Evolutionary conservation across 1,140 invertebrate species (phyloP).

Genomic region (Zaprionus davidi): DNA sequence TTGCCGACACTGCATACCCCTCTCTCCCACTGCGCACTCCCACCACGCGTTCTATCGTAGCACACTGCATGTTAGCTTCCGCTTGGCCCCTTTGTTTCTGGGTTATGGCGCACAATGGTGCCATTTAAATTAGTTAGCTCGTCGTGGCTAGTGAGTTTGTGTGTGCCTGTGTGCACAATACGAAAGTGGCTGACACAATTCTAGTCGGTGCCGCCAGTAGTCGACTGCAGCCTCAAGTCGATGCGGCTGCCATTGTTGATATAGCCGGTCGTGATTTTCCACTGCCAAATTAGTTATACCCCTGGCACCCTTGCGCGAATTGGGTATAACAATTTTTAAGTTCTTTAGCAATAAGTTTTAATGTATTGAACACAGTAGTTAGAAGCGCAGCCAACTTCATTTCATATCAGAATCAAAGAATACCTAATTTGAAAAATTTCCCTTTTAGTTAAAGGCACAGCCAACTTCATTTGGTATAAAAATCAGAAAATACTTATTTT

Average conservation of each 20-base stretch:
- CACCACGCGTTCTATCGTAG: neutral
- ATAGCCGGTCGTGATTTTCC: conserved; percentile 21
- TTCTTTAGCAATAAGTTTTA: neutral
- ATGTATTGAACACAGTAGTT: neutral
- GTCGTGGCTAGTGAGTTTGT: conserved; percentile 30
- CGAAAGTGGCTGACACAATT: conserved; percentile 68
- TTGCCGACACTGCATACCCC: conserved; percentile 7
- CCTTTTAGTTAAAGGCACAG: neutral
- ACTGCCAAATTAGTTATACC: conserved; percentile 39
- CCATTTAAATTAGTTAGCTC: conserved; percentile 80
- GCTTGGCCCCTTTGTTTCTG: conserved; percentile 68
- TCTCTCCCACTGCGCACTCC: neutral
- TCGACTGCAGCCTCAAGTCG: conserved; percentile 12
- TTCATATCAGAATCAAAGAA: neutral
- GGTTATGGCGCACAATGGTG: conserved; percentile 72
- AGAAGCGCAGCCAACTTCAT: neutral
- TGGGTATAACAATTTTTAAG: neutral
- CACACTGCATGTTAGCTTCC: conserved; percentile 44
- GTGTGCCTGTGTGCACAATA: conserved; percentile 16
- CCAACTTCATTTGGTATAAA: neutral
- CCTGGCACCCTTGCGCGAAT: neutral
- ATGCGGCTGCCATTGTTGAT: conserved; percentile 35
- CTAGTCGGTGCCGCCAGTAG: conserved; percentile 22
- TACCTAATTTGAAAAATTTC: too few relatives aligned
- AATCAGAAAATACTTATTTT: neutral